Evolutionary conservation across 2,888 invertebrate species (phyloP), one percentile per base, ranked within the genome.

Genomic region (Phyto melanocephala): DNA sequence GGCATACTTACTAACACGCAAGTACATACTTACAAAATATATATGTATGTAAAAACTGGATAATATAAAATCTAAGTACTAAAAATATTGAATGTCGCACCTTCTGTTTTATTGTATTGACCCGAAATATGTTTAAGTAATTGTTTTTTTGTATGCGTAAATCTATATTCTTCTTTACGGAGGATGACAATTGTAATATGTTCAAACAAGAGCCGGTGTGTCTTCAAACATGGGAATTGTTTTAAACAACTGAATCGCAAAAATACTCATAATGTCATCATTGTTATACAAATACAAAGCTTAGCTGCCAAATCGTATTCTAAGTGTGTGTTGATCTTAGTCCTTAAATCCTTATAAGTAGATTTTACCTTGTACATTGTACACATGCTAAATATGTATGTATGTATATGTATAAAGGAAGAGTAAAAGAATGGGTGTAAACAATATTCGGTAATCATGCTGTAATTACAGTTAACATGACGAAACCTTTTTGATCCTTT

Each of bases 401-500:
- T 17, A 8, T 0, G 4, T n/a, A 1, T 33, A 10, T n/a, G 28
- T 22, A 4, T 10, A 17, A 15, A 6, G 28, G 28, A 28, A 5
- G 6, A 28, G 28, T 28, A 28, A 28, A n/a, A n/a, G 22, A 17
- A 2, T 56, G 47, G 35, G 33, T 45, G 2, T 17, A 8, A 22
- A 2, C 67, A 63, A 75, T 60, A 56, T 71, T 75, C 70, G 54
- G 28, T 68, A 71, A 71, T 68, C 71, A 63, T 58, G 68, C 28
- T 79, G 79, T 60, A 82, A 79, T 82, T 67, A 58, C 40, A 75
- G 24, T 67, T 75, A 75, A 82, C 60, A 77, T 83, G 76, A 52
- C 76, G 68, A 77, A 83, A 72, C 70, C 76, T 70, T 67, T 28
- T 67, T 80, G 35, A 80, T 80, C 76, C 65, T 67, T 24, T 74